Conservation (phyloP, 2,113 vertebrate genomes). For the Balaeniceps rex region DNA sequence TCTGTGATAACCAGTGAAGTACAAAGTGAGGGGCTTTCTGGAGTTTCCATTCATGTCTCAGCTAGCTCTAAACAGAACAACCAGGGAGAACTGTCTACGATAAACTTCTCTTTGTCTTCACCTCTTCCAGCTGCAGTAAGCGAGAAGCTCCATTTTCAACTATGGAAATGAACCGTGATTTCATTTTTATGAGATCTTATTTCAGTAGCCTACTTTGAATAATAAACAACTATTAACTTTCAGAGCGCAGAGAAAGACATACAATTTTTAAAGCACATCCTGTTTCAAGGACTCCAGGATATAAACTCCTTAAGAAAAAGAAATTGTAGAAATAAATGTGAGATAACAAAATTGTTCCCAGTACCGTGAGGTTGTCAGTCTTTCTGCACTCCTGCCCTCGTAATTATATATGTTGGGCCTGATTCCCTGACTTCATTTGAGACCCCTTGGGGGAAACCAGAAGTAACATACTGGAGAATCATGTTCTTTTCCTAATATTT, state of each 20-base stretch:
- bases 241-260: not conserved
- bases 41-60: not conserved
- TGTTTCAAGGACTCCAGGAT: not conserved
- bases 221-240: not conserved
- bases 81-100: not conserved
- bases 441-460: not conserved
- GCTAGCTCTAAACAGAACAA: not conserved
- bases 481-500: not conserved
- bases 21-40: not conserved
- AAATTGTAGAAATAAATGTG: not conserved
- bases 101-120: not conserved
- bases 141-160: constrained; percentile 16
- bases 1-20: not conserved
- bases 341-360: not conserved
- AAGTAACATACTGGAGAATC: not conserved
- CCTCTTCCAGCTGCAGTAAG: not conserved
- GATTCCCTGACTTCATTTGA: not conserved
- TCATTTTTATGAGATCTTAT: not conserved
- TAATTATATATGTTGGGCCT: not conserved
- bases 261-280: not conserved
- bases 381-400: not conserved
- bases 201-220: not conserved
- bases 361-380: not conserved
- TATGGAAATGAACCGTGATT: not conserved
- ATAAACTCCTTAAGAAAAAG: not conserved